These are phyloP conservation scores for Erebia ligea DNA, from an alignment of 2,888 invertebrate species.

Conservation along the genomic window DNA sequence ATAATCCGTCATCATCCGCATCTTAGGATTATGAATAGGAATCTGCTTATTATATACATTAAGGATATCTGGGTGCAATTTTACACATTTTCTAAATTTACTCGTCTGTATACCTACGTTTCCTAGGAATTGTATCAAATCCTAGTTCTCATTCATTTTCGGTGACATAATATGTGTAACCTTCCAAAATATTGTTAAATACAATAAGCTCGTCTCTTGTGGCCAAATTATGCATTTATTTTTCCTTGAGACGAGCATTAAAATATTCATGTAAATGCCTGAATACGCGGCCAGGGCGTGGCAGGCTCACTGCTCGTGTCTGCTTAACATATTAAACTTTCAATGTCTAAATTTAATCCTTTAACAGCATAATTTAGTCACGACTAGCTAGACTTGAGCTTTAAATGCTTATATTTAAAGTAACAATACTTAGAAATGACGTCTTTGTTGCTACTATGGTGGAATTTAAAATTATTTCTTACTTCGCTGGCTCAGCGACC, in stretches of 20 bases:
- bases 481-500: no score
- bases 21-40: no score
- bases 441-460: neutral
- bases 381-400: neutral
- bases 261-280: conserved; percentile 18
- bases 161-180: neutral
- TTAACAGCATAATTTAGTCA: conserved; percentile 12
- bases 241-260: conserved; percentile 17
- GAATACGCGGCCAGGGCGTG: conserved; percentile 16
- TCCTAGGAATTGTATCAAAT: no score
- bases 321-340: conserved; percentile 14
- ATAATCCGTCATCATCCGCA: no score
- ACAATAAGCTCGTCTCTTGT: neutral
- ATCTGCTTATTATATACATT: no score
- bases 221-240: conserved; percentile 13
- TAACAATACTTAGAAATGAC: conserved; percentile 2
- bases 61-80: no score
- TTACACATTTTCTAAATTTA: no score
- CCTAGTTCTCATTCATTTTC: neutral
- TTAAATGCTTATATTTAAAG: conserved; percentile 1
- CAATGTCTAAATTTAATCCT: conserved; percentile 20
- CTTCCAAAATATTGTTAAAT: neutral
- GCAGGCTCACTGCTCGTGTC: conserved; percentile 9
- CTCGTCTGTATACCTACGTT: no score
- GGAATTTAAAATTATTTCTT: neutral